A percentile compares a stretch with the other conserved stretches of the same genome.
These are phyloP conservation scores for Cataglyphis rosenhaueri DNA, from an alignment of 2,888 invertebrate species.

Conservation along the genomic window DNA sequence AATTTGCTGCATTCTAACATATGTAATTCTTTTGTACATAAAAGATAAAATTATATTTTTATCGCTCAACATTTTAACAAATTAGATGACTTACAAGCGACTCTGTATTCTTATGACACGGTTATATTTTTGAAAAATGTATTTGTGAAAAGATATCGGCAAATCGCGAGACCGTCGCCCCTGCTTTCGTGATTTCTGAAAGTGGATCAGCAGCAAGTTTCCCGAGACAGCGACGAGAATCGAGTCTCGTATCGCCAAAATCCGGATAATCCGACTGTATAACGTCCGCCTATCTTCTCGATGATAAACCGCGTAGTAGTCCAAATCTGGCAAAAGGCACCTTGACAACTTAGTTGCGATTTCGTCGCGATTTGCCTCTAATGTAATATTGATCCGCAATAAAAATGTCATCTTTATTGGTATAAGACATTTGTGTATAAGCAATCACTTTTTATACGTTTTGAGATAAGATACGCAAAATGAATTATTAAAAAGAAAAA, in stretches of 20 bases:
- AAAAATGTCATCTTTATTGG: conserved; percentile 2
- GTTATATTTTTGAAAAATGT: background rate
- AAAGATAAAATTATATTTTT: background rate
- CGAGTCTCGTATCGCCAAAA: conserved; percentile 62
- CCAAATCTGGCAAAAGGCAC: conserved; percentile 38
- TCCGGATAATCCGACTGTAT: conserved; percentile 74
- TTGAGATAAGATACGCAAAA: conserved; percentile 6
- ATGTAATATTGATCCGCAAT: conserved; percentile 17
- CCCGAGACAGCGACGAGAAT: conserved; percentile 51
- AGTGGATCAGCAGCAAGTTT: conserved; percentile 57
- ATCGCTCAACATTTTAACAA: background rate
- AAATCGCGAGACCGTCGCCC: conserved; percentile 1
- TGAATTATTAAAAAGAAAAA: background rate
- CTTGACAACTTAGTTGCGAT: conserved; percentile 28
- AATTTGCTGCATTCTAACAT: background rate
- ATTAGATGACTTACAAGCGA: background rate
- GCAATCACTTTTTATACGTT: background rate
- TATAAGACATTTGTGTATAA: background rate
- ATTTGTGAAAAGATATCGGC: background rate
- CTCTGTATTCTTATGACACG: too few species aligned
- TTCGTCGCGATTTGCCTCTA: conserved; percentile 14
- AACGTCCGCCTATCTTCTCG: conserved; percentile 71
- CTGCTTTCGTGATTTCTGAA: conserved; percentile 32
- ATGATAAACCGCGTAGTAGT: conserved; percentile 66
- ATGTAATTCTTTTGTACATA: background rate